Evolutionary conservation across 2,113 vertebrate genomes (phyloP), one percentile per base, ranked within the genome.

Genomic region (Mirounga angustirostris): DNA sequence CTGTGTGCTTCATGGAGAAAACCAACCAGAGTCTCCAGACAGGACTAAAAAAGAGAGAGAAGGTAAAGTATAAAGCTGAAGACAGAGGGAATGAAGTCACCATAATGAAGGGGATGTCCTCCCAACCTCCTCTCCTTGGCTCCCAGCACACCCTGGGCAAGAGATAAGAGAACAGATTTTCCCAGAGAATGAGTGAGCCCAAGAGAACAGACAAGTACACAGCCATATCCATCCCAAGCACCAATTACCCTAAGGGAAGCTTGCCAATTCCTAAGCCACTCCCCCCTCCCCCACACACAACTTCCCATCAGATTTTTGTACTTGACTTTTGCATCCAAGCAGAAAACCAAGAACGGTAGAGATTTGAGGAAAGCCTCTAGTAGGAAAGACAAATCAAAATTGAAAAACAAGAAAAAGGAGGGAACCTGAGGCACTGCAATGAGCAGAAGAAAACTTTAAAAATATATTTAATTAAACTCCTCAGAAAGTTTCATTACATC

Each of bases 21-120:
- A 0, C n/a, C 18, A 56, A 10, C 9, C 4, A 0, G 52, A 52
- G 30, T 33, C 59, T 61, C 7, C 28, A 36, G 52, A 79, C 2
- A 65, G 56, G n/a, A 11, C 7, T 21, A 26, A 69, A 67, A 50
- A 24, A 7, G 13, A 36, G 11, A 1, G 6, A 76, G n/a, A 54
- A 81, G 24, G 63, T 50, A 0, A 28, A 8, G 1, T 14, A 4
- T 8, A 22, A 46, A 52, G 36, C n/a, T n/a, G 13, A 40, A 67
- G 9, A 52, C 30, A 40, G 30, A 71, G 36, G 11, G 5, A 36
- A 8, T 2, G 33, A 43, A 46, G 46, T 52, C 36, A 4, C 10
- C 26, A 6, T 1, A 69, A n/a, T 0, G 12, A 16, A 73, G 18
- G 58, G 26, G 4, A 59, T 11, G 50, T n/a, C 50, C 33, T 21